phyloP scores from a whole-genome alignment of 2,113 vertebrate species.

The Bufo gargarizans region DNA sequence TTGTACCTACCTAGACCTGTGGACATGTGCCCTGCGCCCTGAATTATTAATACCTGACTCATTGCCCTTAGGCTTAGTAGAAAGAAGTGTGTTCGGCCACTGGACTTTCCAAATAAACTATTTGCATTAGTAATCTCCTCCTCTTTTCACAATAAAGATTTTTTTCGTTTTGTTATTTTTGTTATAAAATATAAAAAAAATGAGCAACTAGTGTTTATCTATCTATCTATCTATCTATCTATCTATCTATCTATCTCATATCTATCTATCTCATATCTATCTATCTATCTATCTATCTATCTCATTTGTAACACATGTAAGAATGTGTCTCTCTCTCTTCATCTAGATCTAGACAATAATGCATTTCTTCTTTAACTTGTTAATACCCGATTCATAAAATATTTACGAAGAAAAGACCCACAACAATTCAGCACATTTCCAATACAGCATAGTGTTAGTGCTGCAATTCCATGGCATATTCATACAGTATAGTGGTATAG shows the following conservation, averaged over 20 bases:
- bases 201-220: neutral
- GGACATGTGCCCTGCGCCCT: conserved; percentile 70
- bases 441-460: neutral
- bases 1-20: neutral
- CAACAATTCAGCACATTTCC: neutral
- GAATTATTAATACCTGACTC: conserved; percentile 78
- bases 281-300: conserved; percentile 6
- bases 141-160: neutral
- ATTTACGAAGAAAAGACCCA: neutral
- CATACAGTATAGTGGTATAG: neutral
- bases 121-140: neutral
- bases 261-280: conserved; percentile 21
- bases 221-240: conserved; percentile 14
- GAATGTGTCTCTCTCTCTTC: neutral
- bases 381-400: neutral
- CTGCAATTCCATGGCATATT: neutral
- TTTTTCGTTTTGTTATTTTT: no score
- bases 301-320: neutral
- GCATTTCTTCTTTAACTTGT: neutral
- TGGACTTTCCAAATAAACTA: neutral
- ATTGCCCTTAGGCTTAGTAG: conserved; percentile 63
- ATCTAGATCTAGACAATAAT: neutral
- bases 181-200: neutral
- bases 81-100: no score
- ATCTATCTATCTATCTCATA: conserved; percentile 21